These are phyloP conservation scores for Caerostris darwini DNA, from an alignment of 1,140 invertebrate species.

Conservation along the genomic window DNA sequence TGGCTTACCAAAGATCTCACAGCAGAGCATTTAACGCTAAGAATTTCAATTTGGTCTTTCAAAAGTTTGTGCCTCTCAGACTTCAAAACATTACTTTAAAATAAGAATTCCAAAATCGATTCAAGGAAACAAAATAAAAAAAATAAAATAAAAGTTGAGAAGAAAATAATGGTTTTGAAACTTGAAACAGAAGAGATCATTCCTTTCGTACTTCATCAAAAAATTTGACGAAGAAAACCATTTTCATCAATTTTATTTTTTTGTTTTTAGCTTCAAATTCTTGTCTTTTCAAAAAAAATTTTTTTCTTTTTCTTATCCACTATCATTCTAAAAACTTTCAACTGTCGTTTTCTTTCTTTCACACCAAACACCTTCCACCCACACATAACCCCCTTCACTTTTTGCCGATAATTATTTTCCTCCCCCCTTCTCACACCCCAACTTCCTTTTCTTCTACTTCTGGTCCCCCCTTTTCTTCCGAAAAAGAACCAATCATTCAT, in stretches of 20 bases:
- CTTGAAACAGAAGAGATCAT: not conserved
- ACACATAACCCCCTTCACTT: no score
- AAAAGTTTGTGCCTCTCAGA: not conserved
- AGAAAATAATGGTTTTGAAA: not conserved
- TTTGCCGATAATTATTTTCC: constrained; percentile 65
- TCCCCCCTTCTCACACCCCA: not conserved
- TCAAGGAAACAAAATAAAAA: no score
- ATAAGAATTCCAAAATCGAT: not conserved
- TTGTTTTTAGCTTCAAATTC: no score
- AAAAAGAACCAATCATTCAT: constrained; percentile 70
- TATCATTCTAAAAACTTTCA: constrained; percentile 23
- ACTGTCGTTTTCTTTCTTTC: constrained; percentile 5
- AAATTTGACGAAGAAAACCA: constrained; percentile 52
- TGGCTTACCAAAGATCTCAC: not conserved
- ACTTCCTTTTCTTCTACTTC: not conserved
- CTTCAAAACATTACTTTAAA: not conserved
- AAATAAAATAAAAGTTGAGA: not conserved
- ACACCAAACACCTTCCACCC: not conserved
- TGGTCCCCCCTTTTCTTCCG: not conserved
- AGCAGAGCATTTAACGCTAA: not conserved
- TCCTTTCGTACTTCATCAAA: constrained; percentile 60
- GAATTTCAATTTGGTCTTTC: not conserved
- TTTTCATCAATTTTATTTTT: constrained; percentile 62
- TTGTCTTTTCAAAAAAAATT: not conserved
- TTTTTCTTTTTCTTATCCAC: not conserved